Evolutionary conservation across 2,797 vertebrate species (phyloP), one percentile per base, ranked within the genome.

Genomic region (Typhlichthys subterraneus): DNA sequence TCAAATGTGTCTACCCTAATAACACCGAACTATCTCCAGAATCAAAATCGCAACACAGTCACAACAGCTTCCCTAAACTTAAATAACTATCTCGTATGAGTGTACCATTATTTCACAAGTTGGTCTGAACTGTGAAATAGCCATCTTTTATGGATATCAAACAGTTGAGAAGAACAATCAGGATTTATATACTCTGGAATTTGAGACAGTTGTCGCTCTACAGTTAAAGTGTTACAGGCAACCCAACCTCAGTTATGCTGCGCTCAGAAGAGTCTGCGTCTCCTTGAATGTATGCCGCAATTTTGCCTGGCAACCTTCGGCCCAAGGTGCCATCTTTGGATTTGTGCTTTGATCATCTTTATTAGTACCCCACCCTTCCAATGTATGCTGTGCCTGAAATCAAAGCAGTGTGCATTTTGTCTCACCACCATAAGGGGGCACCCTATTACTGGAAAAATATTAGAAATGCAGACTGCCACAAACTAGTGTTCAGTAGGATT

Each of bases 341-440:
- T 89, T 91, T 91, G 91, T 92, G 91, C 91, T 92, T 91, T 90
- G 81, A 60, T 82, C 86, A 75, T 52, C 58, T 80, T 29, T 38
- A 71, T 57, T 67, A 81, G 82, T 83, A 77, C 72, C 56, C 68
- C 69, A 17, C 73, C 67, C 62, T 31, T 64, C 79, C 69, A 73
- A 56, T 63, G 70, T 78, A 71, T 69, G 61, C 79, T 82, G 74
- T 81, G 79, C 73, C 83, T 64, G 51, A 48, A 61, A 63, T 73
- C 64, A 72, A 72, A 15, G 45, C 69, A 19, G 72, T 80, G 86
- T 85, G 84, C 85, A 83, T 82, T 77, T 72, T 68, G 69, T 63
- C 73, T 17, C 52, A 66, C 77, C 68, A 57, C 72, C 71, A 57
- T 31, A 53, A 60, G 65, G 71, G 66, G 61, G 65, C 58, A 52